phyloP scores from a whole-genome alignment of 2,888 invertebrate genomes.

The Agriotes lineatus region DNA sequence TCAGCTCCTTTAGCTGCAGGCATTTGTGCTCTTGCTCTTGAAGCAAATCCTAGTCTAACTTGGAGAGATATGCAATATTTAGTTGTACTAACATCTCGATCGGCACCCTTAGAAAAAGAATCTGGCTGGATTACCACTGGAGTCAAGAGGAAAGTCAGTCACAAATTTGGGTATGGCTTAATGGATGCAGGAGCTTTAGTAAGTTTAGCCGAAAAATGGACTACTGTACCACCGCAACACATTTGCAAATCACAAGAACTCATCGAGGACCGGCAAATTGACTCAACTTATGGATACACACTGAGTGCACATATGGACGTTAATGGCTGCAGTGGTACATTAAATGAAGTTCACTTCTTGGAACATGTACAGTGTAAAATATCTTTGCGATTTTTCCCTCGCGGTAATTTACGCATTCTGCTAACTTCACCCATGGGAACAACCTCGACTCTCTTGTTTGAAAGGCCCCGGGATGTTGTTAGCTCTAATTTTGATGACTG shows the following conservation, averaged over 20 bases:
- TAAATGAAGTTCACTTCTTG: conserved; percentile 89
- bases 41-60: conserved; percentile 93
- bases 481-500: conserved; percentile 97
- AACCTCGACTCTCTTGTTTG: conserved; percentile 91
- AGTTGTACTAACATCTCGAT: conserved; percentile 91
- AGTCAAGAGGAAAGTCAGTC: conserved; percentile 92
- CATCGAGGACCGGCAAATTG: conserved; percentile 85
- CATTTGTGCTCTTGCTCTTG: conserved; percentile 91
- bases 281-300: conserved; percentile 80
- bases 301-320: conserved; percentile 88
- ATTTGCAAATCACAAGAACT: conserved; percentile 94
- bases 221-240: conserved; percentile 93
- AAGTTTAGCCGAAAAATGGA: conserved; percentile 92
- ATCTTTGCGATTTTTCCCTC: conserved; percentile 89
- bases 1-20: conserved; percentile 96
- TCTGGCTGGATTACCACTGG: conserved; percentile 95
- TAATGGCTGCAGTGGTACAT: conserved; percentile 88
- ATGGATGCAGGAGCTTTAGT: conserved; percentile 98
- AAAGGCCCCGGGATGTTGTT: conserved; percentile 91
- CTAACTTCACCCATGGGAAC: conserved; percentile 95
- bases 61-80: conserved; percentile 99
- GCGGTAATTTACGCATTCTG: conserved; percentile 91
- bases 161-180: conserved; percentile 97
- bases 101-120: conserved; percentile 91
- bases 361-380: conserved; percentile 99